Evolutionary conservation across 2,888 invertebrate species (phyloP).

Genomic region (Drosophila mulleri): DNA sequence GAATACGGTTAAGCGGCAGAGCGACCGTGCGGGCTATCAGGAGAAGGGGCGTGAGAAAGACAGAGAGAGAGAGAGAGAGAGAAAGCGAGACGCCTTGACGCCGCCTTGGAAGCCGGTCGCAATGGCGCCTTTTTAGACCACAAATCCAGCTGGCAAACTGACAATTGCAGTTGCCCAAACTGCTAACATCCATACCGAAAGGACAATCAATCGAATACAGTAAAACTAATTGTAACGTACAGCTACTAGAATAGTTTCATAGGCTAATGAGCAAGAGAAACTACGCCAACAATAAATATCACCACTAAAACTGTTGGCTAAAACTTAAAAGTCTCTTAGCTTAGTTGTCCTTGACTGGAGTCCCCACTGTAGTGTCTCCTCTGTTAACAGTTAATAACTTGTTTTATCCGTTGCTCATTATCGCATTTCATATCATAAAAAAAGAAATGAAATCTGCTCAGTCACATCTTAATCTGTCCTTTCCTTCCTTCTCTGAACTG

Average conservation of each 20-base stretch:
- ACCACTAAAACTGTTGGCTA: no score
- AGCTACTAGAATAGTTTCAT: not conserved
- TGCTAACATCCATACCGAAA: not conserved
- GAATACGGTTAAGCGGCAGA: constrained; percentile 3
- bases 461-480: constrained; percentile 23
- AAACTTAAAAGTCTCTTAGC: not conserved
- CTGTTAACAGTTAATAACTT: not conserved
- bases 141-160: constrained; percentile 34
- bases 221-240: not conserved
- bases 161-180: constrained; percentile 22
- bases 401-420: constrained; percentile 16
- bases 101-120: constrained; percentile 61
- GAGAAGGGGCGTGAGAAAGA: not conserved
- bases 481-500: constrained; percentile 43
- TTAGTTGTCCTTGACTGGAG: not conserved
- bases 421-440: constrained; percentile 19
- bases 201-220: not conserved
- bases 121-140: constrained; percentile 73
- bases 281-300: not conserved
- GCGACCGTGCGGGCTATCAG: not conserved
- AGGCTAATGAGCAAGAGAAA: not conserved
- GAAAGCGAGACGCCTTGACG: constrained; percentile 39
- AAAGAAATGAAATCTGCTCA: constrained; percentile 17
- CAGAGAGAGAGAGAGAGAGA: not conserved
- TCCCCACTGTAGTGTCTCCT: not conserved